Percentiles rank a stretch among this genome's conserved stretches.
These are phyloP conservation scores for Siniperca undulata DNA, from an alignment of 2,797 vertebrate genomes.

Conservation along the genomic window DNA sequence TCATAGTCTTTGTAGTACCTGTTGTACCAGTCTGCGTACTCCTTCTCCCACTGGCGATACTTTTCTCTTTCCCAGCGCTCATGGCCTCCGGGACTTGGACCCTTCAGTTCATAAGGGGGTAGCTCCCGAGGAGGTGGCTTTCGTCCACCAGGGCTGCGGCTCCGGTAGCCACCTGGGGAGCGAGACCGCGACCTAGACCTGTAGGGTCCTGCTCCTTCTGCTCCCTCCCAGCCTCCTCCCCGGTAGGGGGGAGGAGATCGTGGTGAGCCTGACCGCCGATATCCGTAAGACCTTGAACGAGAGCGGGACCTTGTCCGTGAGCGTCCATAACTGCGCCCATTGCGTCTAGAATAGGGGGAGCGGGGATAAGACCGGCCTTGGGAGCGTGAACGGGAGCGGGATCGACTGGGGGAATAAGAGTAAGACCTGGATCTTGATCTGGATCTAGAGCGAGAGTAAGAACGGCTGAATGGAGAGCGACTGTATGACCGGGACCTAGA, in stretches of 20 bases:
- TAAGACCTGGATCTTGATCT: slow-evolving; percentile 91
- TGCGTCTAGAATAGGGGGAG: slow-evolving; percentile 91
- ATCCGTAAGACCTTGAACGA: slow-evolving; percentile 88
- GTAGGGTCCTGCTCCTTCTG: slow-evolving; percentile 77
- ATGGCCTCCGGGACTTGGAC: slow-evolving; percentile 86
- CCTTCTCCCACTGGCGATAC: slow-evolving; percentile 95
- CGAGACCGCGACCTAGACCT: slow-evolving; percentile 94
- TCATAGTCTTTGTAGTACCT: slow-evolving; percentile 94
- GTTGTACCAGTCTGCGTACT: slow-evolving; percentile 96
- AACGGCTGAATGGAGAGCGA: slow-evolving; percentile 95
- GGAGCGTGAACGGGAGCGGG: slow-evolving; percentile 94
- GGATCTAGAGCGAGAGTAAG: slow-evolving; percentile 93
- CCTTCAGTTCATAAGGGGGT: slow-evolving; percentile 78
- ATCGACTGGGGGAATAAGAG: slow-evolving; percentile 91
- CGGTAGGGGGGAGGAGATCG: slow-evolving; percentile 72
- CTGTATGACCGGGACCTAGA: slow-evolving; percentile 96
- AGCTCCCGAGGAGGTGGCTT: slow-evolving; percentile 85
- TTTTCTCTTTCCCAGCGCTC: slow-evolving; percentile 94
- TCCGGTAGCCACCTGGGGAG: slow-evolving; percentile 83
- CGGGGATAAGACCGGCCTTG: slow-evolving; percentile 91
- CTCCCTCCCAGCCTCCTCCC: slow-evolving; percentile 71
- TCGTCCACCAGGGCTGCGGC: slow-evolving; percentile 87
- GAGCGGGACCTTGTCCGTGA: slow-evolving; percentile 91
- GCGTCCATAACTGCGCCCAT: slow-evolving; percentile 92
- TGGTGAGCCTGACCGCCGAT: slow-evolving; percentile 76